Evolutionary conservation across 1,140 invertebrate species (phyloP).

Genomic region (Zophobas atratus): DNA sequence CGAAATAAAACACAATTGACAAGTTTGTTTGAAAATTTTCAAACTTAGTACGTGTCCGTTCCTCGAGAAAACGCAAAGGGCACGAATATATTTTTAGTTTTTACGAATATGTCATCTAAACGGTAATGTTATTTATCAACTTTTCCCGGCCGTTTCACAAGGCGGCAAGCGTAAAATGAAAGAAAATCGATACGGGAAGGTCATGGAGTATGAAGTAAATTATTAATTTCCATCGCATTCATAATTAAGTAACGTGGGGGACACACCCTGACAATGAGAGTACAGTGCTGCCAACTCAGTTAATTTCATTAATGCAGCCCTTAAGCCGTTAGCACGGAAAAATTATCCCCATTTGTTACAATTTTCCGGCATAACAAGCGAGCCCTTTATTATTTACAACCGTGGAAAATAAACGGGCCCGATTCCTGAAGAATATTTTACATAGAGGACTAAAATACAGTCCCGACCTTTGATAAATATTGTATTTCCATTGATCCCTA

Average conservation of each 20-base stretch:
- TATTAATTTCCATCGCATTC: conserved; percentile 34
- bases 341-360: conserved; percentile 3
- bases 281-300: neutral
- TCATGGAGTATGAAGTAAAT: conserved; percentile 39
- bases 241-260: conserved; percentile 18
- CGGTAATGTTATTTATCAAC: conserved; percentile 29
- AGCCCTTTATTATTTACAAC: conserved; percentile 3
- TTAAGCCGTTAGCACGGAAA: conserved; percentile 6
- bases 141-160: conserved; percentile 31
- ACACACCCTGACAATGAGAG: conserved; percentile 11
- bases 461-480: conserved; percentile 38
- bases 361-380: neutral
- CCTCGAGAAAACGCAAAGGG: neutral
- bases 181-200: conserved; percentile 36
- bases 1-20: too few relatives aligned
- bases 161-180: conserved; percentile 35
- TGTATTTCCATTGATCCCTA: conserved; percentile 32
- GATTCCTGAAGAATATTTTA: conserved; percentile 10
- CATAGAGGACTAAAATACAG: conserved; percentile 8
- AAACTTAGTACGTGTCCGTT: too few relatives aligned
- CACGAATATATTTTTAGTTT: conserved; percentile 24
- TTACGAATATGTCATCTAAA: conserved; percentile 10
- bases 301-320: conserved; percentile 14
- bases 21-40: too few relatives aligned
- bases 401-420: neutral